Evolutionary conservation across 2,113 vertebrate species (phyloP).

Genomic region (Myotis yumanensis): DNA sequence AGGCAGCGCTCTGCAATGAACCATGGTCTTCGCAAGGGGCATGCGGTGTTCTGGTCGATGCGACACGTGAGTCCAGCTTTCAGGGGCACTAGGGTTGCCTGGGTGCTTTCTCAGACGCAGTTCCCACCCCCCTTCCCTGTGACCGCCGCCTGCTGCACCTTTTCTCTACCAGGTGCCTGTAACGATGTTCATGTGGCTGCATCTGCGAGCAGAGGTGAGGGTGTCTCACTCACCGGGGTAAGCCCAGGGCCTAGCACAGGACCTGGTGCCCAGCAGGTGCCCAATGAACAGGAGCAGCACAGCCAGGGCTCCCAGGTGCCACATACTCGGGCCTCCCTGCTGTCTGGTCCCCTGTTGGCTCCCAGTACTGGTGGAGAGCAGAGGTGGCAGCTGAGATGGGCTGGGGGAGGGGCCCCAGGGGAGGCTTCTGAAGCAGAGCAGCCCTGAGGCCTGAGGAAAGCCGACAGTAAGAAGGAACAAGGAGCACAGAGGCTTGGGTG

Average conservation of each 20-base stretch:
- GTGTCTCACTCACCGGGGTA: too few species aligned
- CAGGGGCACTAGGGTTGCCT: background rate
- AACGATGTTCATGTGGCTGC: too few species aligned
- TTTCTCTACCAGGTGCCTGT: background rate
- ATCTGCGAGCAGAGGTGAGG: background rate
- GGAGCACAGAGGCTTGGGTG: background rate
- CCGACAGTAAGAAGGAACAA: background rate
- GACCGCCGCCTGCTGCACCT: background rate
- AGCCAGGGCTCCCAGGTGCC: fast-evolving
- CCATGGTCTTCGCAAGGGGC: background rate
- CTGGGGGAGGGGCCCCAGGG: fast-evolving
- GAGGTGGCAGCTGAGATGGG: fast-evolving
- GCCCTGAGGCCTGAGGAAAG: background rate
- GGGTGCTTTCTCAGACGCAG: background rate
- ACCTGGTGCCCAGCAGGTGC: background rate
- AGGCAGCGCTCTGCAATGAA: background rate
- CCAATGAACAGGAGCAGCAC: background rate
- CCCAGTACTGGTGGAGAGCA: background rate
- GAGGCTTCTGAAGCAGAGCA: background rate
- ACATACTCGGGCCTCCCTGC: fast-evolving
- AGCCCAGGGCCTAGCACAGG: background rate
- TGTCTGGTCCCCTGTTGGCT: background rate
- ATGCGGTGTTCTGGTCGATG: background rate
- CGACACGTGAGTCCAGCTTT: background rate
- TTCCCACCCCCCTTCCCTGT: background rate